phyloP scores from a whole-genome alignment of 2,888 invertebrate genomes.

The Coleophora flavipennella region DNA sequence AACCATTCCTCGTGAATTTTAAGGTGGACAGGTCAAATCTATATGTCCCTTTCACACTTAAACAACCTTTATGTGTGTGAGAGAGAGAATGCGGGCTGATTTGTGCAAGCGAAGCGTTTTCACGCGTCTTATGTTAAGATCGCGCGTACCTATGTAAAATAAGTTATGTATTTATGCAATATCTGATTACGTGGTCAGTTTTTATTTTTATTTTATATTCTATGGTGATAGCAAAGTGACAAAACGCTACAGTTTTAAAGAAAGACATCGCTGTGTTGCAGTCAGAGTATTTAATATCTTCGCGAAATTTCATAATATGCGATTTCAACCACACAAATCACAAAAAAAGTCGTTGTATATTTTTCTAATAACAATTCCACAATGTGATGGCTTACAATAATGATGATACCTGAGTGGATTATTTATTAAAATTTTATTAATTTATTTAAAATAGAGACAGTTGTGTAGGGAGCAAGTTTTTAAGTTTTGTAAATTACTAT shows the following conservation, averaged over 20 bases:
- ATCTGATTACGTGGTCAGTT: slow-evolving; percentile 16
- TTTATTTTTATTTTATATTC: slow-evolving; percentile 19
- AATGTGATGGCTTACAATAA: slow-evolving; percentile 48
- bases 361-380: slow-evolving; percentile 48
- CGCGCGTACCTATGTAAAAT: slow-evolving; percentile 18
- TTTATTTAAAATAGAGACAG: slow-evolving; percentile 50
- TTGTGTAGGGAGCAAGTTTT: slow-evolving; percentile 33
- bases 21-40: slow-evolving; percentile 6
- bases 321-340: too few relatives aligned
- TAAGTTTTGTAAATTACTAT: slow-evolving; percentile 21
- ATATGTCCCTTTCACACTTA: slow-evolving; percentile 8
- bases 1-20: neutral
- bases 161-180: slow-evolving; percentile 41
- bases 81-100: slow-evolving; percentile 6
- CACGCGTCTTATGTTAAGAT: slow-evolving; percentile 46
- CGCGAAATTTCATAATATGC: too few relatives aligned
- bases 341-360: slow-evolving; percentile 22
- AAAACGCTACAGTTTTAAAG: slow-evolving; percentile 18
- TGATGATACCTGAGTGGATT: slow-evolving; percentile 26
- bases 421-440: slow-evolving; percentile 35
- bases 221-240: slow-evolving; percentile 51
- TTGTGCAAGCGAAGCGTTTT: slow-evolving; percentile 15
- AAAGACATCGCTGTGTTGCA: too few relatives aligned
- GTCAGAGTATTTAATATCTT: slow-evolving; percentile 10
- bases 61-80: slow-evolving; percentile 1